Percentiles rank a stretch among this genome's conserved stretches.
Conservation (phyloP, 2,888 invertebrate species). For the Epirrhoe alternata region DNA sequence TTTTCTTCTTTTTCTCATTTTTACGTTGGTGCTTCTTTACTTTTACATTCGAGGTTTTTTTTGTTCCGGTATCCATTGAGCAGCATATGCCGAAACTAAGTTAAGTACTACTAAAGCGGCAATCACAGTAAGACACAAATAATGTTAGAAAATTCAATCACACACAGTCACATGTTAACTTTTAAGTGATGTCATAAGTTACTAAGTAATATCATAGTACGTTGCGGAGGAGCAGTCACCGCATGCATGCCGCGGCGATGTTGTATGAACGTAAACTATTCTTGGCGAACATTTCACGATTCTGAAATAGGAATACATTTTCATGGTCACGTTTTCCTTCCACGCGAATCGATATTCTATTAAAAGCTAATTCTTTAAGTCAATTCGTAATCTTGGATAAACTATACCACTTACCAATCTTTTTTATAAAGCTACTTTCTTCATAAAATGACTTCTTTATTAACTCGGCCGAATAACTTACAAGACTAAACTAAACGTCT, state of each 20-base stretch:
- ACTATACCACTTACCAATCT: not conserved
- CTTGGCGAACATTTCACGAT: constrained; percentile 60
- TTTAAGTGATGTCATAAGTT: constrained; percentile 53
- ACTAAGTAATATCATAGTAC: constrained; percentile 65
- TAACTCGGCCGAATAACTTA: not conserved
- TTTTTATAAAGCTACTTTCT: not conserved
- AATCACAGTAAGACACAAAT: constrained; percentile 55
- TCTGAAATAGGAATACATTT: constrained; percentile 58
- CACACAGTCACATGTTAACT: constrained; percentile 71
- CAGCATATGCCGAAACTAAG: constrained; percentile 65
- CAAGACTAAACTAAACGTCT: too few relatives aligned
- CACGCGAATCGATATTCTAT: constrained; percentile 16
- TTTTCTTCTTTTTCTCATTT: constrained; percentile 79
- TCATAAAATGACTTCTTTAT: not conserved
- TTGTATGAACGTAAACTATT: constrained; percentile 54
- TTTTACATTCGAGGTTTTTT: constrained; percentile 58
- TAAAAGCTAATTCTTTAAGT: constrained; percentile 17
- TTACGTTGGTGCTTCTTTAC: constrained; percentile 63
- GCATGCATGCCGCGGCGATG: constrained; percentile 60
- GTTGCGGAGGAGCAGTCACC: constrained; percentile 64
- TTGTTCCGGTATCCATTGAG: constrained; percentile 75
- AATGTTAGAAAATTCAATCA: constrained; percentile 54
- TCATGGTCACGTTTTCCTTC: constrained; percentile 48
- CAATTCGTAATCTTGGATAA: constrained; percentile 31
- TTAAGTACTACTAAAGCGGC: constrained; percentile 48